These are phyloP conservation scores for Cyanocitta stelleri DNA, from an alignment of 2,113 vertebrate genomes.

Conservation along the genomic window DNA sequence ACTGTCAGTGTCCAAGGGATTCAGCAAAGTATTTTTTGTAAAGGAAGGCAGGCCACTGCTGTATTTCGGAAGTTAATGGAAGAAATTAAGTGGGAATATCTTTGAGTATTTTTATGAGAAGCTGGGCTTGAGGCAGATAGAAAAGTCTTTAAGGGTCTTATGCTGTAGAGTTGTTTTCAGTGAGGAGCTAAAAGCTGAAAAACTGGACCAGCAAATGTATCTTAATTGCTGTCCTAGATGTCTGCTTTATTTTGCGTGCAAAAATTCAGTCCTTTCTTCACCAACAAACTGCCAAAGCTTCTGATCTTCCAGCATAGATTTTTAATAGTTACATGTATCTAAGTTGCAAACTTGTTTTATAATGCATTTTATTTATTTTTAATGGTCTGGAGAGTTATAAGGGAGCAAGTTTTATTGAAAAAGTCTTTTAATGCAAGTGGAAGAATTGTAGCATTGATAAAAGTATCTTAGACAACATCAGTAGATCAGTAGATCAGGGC, in stretches of 20 bases:
- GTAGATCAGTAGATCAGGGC: neutral
- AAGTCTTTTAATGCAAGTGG: neutral
- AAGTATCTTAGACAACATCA: neutral
- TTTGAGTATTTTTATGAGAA: neutral
- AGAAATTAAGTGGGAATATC: neutral
- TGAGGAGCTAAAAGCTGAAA: neutral
- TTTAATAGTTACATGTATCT: neutral
- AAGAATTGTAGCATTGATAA: neutral
- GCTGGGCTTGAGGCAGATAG: neutral
- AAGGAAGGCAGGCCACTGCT: neutral
- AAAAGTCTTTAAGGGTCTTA: neutral
- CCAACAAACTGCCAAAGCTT: neutral
- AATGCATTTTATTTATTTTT: neutral
- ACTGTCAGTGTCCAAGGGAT: neutral
- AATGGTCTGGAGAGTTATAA: neutral
- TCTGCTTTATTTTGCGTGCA: neutral
- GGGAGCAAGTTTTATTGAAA: neutral
- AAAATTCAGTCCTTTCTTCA: neutral
- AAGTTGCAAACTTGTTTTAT: neutral
- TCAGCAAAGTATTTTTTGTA: neutral
- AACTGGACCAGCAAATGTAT: neutral
- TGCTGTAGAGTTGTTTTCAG: accelerated
- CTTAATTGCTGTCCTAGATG: neutral
- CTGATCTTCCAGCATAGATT: neutral
- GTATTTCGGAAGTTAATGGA: neutral